A percentile compares a stretch with the other conserved stretches of the same genome.
phyloP scores from a whole-genome alignment of 1,140 invertebrate species.

The Leucophenga varia region DNA sequence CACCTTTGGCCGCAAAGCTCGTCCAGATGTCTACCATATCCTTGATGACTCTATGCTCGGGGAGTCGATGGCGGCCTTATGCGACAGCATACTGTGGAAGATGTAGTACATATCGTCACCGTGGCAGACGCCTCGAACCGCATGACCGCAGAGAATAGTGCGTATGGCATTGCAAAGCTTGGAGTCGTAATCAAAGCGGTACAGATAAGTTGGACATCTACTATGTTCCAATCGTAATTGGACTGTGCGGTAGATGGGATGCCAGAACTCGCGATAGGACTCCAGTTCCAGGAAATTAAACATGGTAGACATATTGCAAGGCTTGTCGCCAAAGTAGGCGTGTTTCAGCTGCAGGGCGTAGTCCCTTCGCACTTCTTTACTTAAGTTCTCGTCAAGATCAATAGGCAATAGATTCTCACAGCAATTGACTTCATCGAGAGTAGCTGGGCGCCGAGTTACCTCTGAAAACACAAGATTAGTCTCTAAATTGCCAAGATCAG shows the following conservation, averaged over 20 bases:
- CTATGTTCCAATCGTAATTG: slow-evolving; percentile 34
- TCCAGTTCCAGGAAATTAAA: slow-evolving; percentile 46
- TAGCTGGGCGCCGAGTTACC: slow-evolving; percentile 39
- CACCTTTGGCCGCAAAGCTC: slow-evolving; percentile 54
- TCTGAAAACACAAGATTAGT: too few relatives aligned
- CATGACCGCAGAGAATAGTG: slow-evolving; percentile 41
- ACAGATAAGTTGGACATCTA: slow-evolving; percentile 55
- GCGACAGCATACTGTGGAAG: slow-evolving; percentile 59
- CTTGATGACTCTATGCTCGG: slow-evolving; percentile 47
- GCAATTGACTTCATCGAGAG: slow-evolving; percentile 38
- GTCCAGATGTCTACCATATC: slow-evolving; percentile 59
- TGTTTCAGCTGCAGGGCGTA: slow-evolving; percentile 34
- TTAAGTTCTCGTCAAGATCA: slow-evolving; percentile 28
- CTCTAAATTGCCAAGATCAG: too few relatives aligned
- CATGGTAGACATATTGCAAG: slow-evolving; percentile 35
- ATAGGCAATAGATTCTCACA: slow-evolving; percentile 37
- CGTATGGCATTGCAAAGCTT: slow-evolving; percentile 38
- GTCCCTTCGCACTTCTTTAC: slow-evolving; percentile 29
- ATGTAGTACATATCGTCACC: slow-evolving; percentile 68
- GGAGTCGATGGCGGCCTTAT: slow-evolving; percentile 44
- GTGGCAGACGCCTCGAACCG: slow-evolving; percentile 61
- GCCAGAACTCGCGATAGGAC: slow-evolving; percentile 56
- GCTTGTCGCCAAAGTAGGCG: slow-evolving; percentile 37
- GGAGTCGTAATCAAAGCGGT: slow-evolving; percentile 57
- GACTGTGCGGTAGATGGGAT: slow-evolving; percentile 53